Conservation (phyloP, 2,113 vertebrate species). For the Symphodus melops region DNA sequence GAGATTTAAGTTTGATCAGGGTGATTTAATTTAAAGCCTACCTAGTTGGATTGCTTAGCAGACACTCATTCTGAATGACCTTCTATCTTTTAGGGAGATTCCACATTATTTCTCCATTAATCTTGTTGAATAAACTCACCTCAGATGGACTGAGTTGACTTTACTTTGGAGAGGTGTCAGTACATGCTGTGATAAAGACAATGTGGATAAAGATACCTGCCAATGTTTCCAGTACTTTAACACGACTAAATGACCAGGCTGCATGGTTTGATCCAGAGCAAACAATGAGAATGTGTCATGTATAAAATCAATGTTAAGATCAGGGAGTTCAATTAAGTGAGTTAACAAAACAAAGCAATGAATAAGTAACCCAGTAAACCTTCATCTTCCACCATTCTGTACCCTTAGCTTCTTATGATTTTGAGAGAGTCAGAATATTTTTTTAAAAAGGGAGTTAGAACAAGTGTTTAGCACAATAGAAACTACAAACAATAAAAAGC, state of each 20-base stretch:
- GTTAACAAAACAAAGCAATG: not conserved
- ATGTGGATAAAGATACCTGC: not conserved
- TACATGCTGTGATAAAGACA: conserved; percentile 12
- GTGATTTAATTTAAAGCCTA: conserved; percentile 51
- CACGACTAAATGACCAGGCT: not conserved
- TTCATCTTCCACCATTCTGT: no score
- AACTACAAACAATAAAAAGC: no score
- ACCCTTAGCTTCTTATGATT: no score
- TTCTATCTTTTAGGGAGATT: conserved; percentile 30
- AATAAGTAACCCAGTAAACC: not conserved
- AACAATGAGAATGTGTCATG: not conserved
- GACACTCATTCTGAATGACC: conserved; percentile 53
- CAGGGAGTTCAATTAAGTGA: not conserved
- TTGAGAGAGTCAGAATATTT: no score
- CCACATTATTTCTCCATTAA: conserved; percentile 48
- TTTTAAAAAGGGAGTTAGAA: no score
- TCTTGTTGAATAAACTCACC: conserved; percentile 23
- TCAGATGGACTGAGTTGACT: conserved; percentile 2
- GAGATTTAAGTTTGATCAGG: conserved; percentile 37
- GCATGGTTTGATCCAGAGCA: not conserved
- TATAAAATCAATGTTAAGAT: no score
- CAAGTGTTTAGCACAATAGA: no score
- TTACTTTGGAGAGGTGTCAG: conserved; percentile 7
- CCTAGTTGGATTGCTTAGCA: conserved; percentile 39
- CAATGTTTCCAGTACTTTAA: not conserved